phyloP scores from a whole-genome alignment of 2,888 invertebrate genomes.

The Lepidonotus clava region DNA sequence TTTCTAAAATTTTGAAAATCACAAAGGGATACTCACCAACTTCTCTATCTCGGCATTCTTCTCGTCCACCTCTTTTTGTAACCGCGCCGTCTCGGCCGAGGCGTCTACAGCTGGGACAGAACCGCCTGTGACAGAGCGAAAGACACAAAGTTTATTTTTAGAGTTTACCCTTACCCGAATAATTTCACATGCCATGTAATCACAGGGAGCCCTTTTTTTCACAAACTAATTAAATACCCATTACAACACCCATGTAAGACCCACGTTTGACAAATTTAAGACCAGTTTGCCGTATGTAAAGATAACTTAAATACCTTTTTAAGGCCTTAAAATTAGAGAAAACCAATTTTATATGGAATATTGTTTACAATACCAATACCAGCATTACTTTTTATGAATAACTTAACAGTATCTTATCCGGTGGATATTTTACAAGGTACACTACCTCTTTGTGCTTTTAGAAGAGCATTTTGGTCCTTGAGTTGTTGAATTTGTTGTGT shows the following conservation, averaged over 20 bases:
- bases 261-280: too few species aligned
- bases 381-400: not conserved
- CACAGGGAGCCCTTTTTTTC: too few species aligned
- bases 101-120: conserved; percentile 8
- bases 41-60: conserved; percentile 72
- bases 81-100: not conserved
- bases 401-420: too few species aligned
- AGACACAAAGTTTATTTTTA: not conserved
- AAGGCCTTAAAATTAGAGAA: too few species aligned
- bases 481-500: conserved; percentile 87
- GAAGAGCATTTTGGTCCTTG: conserved; percentile 91
- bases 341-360: not conserved
- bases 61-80: conserved; percentile 69
- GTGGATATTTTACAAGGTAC: too few species aligned
- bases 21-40: conserved; percentile 74
- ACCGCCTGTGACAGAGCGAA: conserved; percentile 58
- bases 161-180: not conserved
- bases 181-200: too few species aligned
- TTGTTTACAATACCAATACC: not conserved
- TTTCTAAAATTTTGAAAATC: too few species aligned
- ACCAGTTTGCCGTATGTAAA: too few species aligned
- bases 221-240: too few species aligned
- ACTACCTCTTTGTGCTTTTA: conserved; percentile 85
- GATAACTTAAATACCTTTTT: too few species aligned
- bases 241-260: too few species aligned